Base-by-base conservation (phyloP, 2,113 vertebrate species). In the Semnopithecus entellus region DNA sequence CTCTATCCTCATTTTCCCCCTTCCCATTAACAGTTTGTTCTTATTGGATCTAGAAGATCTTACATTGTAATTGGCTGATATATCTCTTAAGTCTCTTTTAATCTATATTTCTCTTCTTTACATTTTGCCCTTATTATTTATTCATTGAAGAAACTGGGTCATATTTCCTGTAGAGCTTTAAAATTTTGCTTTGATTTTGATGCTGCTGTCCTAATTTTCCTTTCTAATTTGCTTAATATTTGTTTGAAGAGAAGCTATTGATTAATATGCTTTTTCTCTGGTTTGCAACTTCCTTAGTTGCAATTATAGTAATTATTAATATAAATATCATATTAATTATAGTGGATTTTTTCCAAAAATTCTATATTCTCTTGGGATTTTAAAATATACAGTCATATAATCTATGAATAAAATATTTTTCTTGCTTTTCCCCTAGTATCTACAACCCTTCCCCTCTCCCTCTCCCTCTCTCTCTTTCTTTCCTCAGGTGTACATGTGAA, bases 281-380 rank as follows among this genome's bases (percentile, higher is more conserved):
- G 27, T 70, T 52, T 94, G 23, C 18, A 95, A 32, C 17, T 23
- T 48, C 27, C 25, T 82, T 91, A 94, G 70, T 3, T 64, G 27
- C 27, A 30, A 64, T 64, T 64, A 30, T 6, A 6, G 61, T 64
- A 64, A 64, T 64, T 30, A 64, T 64, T 64, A 30, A 30, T 64
- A 30, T 30, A 59, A 59, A 10, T 59, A 64, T 64, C 27, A 64
- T 75, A 81, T 75, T 81, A 75, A 81, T 94, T 86, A 57, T 45
- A 88, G 52, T 80, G 61, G 35, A 94, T 94, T 79, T 13, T 95
- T 94, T 82, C 43, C 38, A 73, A 82, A 85, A 94, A 9, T 18
- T 81, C 17, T 52, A 61, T 4, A 50, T 66, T 64, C 17, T 90
- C 25, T 89, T 73, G 48, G 40, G 1, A 57, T n/a, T 83, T 25